These are phyloP conservation scores for Galago senegalensis DNA, from an alignment of 2,797 vertebrate genomes.

Conservation along the genomic window DNA sequence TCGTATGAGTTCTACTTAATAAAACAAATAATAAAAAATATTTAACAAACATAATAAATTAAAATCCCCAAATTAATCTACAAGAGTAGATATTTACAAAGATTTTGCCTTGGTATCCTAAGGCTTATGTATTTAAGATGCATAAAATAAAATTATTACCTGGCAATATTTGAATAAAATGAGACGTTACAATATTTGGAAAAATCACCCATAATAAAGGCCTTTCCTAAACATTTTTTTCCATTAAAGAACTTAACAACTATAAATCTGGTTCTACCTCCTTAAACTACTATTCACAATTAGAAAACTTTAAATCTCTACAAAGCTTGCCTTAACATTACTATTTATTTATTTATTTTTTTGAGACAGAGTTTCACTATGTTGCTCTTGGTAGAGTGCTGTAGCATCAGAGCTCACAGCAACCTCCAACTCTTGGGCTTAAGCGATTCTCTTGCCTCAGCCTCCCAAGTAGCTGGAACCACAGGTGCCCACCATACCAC, in stretches of 20 bases:
- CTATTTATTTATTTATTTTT: not conserved
- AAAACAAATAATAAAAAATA: conserved; percentile 71
- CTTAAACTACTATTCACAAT: conserved; percentile 53
- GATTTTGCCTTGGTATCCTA: conserved; percentile 55
- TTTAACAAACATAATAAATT: conserved; percentile 45
- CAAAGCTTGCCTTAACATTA: conserved; percentile 34
- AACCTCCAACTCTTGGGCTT: no score
- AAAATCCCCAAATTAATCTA: conserved; percentile 49
- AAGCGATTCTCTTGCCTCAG: no score
- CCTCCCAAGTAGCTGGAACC: no score
- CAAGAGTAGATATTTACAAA: conserved; percentile 33
- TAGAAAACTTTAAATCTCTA: conserved; percentile 4
- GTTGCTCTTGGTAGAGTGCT: no score
- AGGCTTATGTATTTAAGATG: conserved; percentile 29
- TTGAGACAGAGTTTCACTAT: no score
- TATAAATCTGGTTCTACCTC: conserved; percentile 1
- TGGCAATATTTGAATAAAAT: conserved; percentile 31
- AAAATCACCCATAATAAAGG: conserved; percentile 40
- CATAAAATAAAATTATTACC: conserved; percentile 62
- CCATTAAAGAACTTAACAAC: conserved; percentile 46
- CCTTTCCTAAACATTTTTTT: conserved; percentile 55
- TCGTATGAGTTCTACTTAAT: conserved; percentile 19
- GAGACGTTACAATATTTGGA: conserved; percentile 63
- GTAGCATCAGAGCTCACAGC: no score
- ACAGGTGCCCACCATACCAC: no score